phyloP scores from a whole-genome alignment of 2,797 vertebrate genomes.

The Hirundo rustica region DNA sequence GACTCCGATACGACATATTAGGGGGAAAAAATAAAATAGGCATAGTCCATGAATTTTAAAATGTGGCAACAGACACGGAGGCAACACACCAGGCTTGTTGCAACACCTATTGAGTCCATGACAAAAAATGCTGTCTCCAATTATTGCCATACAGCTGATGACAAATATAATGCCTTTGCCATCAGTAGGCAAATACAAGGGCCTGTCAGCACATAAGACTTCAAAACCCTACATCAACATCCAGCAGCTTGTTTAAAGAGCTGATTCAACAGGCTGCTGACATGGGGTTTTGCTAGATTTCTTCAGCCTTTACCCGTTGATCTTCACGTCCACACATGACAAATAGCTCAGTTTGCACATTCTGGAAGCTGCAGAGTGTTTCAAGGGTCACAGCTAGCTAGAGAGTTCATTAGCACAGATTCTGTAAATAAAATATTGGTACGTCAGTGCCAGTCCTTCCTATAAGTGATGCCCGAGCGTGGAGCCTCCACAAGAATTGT shows the following conservation, averaged over 20 bases:
- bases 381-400: neutral
- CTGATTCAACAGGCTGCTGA: neutral
- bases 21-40: neutral
- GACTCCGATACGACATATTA: neutral
- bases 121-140: neutral
- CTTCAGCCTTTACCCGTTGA: neutral
- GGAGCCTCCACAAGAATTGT: neutral
- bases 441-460: neutral
- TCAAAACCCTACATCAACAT: neutral
- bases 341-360: neutral
- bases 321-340: neutral
- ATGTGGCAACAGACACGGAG: neutral
- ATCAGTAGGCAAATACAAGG: neutral
- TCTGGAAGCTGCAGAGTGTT: neutral
- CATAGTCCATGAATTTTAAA: neutral
- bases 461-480: neutral
- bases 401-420: neutral
- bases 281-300: neutral
- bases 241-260: conserved; percentile 3
- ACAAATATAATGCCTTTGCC: conserved; percentile 20
- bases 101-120: neutral
- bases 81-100: neutral
- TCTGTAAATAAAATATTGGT: neutral
- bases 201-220: neutral
- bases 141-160: neutral